Evolutionary conservation across 53 echinoderm and acorn worm genomes (phyloP).

Genomic region (Mesocentrotus franciscanus): DNA sequence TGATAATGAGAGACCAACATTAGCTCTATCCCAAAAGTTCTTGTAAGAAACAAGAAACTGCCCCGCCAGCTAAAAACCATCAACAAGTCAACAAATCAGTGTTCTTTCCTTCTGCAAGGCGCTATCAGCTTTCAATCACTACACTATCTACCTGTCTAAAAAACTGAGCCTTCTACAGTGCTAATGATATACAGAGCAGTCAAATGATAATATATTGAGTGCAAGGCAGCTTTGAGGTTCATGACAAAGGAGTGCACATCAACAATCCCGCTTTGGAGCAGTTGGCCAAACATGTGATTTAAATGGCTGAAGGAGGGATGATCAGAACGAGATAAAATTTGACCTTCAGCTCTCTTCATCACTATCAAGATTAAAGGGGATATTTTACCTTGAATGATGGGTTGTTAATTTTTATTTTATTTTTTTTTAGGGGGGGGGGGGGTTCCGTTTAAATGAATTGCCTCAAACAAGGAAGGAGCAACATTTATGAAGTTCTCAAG

Average conservation of each 20-base stretch:
- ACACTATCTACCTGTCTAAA: too few species aligned
- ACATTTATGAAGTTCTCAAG: background rate
- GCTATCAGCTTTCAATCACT: too few species aligned
- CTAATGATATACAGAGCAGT: background rate
- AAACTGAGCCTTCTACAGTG: background rate
- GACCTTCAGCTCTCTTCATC: background rate
- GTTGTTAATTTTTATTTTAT: too few species aligned
- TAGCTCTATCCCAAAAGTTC: too few species aligned
- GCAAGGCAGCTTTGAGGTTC: background rate
- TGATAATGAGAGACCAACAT: too few species aligned
- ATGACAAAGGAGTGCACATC: background rate
- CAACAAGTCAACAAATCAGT: too few species aligned
- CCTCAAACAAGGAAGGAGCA: background rate
- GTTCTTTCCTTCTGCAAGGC: too few species aligned
- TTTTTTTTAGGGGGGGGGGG: too few species aligned
- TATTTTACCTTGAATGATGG: background rate
- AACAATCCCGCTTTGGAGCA: background rate
- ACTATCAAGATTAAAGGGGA: background rate
- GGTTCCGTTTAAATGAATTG: background rate
- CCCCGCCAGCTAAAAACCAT: too few species aligned
- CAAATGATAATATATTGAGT: too few species aligned
- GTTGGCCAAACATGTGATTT: background rate
- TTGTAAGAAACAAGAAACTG: too few species aligned
- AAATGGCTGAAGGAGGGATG: background rate
- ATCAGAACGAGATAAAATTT: background rate